Conservation (phyloP, 2,888 invertebrate genomes). For the Stegophylla sp. region DNA sequence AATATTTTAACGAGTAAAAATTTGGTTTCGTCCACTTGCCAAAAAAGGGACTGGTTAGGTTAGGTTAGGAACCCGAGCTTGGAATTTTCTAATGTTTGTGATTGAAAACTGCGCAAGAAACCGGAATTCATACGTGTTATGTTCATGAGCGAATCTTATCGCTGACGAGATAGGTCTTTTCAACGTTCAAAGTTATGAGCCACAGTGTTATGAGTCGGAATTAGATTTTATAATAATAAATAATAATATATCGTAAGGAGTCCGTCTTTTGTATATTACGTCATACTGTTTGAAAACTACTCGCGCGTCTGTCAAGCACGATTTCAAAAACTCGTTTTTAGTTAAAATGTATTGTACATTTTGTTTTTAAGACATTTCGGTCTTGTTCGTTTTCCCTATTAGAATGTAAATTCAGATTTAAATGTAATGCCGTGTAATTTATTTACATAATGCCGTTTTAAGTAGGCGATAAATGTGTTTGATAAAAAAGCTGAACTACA, state of each 20-base stretch:
- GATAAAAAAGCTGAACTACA: conserved; percentile 28
- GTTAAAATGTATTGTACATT: neutral
- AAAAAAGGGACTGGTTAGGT: conserved; percentile 55
- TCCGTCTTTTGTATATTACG: neutral
- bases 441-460: neutral
- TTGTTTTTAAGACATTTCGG: neutral
- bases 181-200: conserved; percentile 33
- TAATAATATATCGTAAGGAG: neutral
- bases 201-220: conserved; percentile 7
- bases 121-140: conserved; percentile 37
- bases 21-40: conserved; percentile 55
- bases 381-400: neutral
- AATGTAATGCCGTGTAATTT: neutral
- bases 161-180: conserved; percentile 3
- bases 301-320: neutral
- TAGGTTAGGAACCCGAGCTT: too few relatives aligned
- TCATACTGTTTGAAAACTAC: neutral
- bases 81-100: conserved; percentile 44
- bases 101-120: conserved; percentile 49
- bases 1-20: conserved; percentile 42
- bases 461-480: neutral
- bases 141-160: conserved; percentile 16
- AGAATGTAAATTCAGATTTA: neutral
- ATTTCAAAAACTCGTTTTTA: neutral
- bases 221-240: conserved; percentile 43